Evolutionary conservation across 2,797 vertebrate genomes (phyloP).

Genomic region (Coendou prehensilis): DNA sequence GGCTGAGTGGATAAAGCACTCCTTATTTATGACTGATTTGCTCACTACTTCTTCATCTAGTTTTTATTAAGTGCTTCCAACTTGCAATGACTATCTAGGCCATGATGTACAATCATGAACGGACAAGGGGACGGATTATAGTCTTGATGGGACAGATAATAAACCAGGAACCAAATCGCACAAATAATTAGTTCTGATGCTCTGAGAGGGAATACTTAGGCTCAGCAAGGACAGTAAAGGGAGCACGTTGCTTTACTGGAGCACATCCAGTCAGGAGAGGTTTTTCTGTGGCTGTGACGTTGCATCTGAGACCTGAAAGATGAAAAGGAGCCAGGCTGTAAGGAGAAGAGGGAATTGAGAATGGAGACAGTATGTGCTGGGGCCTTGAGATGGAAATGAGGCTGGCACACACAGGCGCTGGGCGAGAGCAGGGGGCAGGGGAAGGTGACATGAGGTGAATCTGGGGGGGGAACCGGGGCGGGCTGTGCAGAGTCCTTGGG

Average conservation of each 20-base stretch:
- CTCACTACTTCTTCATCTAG: background rate
- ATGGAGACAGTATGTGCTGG: background rate
- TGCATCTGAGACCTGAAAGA: background rate
- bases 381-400: background rate
- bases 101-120: background rate
- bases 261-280: background rate
- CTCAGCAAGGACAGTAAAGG: background rate
- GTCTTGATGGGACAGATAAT: background rate
- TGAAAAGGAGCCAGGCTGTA: background rate
- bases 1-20: background rate
- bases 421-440: background rate
- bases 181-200: background rate
- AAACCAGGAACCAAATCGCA: background rate
- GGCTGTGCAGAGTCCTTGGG: background rate
- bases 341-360: background rate
- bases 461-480: background rate
- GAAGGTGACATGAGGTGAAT: background rate
- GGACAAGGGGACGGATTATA: background rate
- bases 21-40: background rate
- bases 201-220: background rate
- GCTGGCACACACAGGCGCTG: background rate
- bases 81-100: background rate
- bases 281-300: background rate
- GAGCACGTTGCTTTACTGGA: background rate
- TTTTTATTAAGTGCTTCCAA: constrained; percentile 13